phyloP scores from a whole-genome alignment of 2,797 vertebrate genomes.

The Enteromius thamalakanensis region DNA sequence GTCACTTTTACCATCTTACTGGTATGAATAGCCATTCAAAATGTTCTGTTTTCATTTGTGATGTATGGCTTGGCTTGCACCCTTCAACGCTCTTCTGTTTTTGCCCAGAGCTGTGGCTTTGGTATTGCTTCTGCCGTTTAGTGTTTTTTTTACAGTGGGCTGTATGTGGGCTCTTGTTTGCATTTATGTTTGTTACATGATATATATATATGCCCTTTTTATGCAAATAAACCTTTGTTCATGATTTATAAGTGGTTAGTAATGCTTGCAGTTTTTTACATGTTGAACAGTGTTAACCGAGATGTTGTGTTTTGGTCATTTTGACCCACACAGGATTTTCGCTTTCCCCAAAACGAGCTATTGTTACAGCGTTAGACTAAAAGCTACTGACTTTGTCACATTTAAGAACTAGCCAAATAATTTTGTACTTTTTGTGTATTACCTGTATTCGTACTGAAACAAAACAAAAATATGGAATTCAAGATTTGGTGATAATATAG shows the following conservation, averaged over 20 bases:
- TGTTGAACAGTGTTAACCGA: not conserved
- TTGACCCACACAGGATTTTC: not conserved
- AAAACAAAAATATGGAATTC: not conserved
- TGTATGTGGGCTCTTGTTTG: constrained; percentile 29
- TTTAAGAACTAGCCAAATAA: not conserved
- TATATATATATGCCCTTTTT: constrained; percentile 32
- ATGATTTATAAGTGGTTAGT: constrained; percentile 13
- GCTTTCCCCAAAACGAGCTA: not conserved
- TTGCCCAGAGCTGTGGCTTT: constrained; percentile 17
- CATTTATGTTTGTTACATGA: constrained; percentile 33
- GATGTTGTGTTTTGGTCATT: not conserved
- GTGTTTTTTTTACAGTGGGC: constrained; percentile 23
- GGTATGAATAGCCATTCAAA: constrained; percentile 14
- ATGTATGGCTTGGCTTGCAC: constrained; percentile 40
- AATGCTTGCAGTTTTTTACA: constrained; percentile 7
- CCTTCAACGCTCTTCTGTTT: constrained; percentile 31
- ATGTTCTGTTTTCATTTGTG: constrained; percentile 40
- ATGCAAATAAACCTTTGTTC: constrained; percentile 47
- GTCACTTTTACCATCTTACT: constrained; percentile 17
- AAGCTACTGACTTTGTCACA: not conserved
- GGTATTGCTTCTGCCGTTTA: constrained; percentile 14
- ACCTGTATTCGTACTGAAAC: not conserved
- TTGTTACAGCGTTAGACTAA: not conserved
- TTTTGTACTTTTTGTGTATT: not conserved
- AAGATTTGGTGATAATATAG: not conserved